A percentile compares a stretch with the other conserved stretches of the same genome.
Conservation (phyloP, 2,113 vertebrate genomes). For the Bubo scandiacus region DNA sequence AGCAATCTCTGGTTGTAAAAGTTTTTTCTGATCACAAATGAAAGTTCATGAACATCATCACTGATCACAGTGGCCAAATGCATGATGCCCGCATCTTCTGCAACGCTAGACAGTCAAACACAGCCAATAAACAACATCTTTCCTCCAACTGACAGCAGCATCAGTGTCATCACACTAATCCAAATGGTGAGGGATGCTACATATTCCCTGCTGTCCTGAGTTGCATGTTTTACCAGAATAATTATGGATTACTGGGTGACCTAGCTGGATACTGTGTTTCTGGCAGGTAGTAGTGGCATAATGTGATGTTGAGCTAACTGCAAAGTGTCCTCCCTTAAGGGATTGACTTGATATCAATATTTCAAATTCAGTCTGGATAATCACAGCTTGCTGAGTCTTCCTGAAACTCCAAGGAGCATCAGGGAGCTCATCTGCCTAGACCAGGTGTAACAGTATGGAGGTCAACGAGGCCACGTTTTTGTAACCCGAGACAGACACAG, state of each 20-base stretch:
- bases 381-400: not conserved
- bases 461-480: not conserved
- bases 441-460: not conserved
- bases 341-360: not conserved
- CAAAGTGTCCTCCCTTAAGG: not conserved
- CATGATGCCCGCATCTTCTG: not conserved
- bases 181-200: not conserved
- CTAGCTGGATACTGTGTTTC: not conserved
- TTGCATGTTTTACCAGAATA: not conserved
- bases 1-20: accelerated
- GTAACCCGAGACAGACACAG: not conserved
- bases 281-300: not conserved
- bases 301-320: not conserved
- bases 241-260: not conserved
- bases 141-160: not conserved
- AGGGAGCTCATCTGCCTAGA: not conserved
- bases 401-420: not conserved
- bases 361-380: not conserved
- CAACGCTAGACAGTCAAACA: not conserved
- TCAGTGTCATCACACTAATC: not conserved
- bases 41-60: not conserved
- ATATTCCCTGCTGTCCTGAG: not conserved
- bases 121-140: not conserved
- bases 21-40: not conserved
- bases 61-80: not conserved